Conservation (phyloP, 2,888 invertebrate genomes). For the Pseudanteris insignis region DNA sequence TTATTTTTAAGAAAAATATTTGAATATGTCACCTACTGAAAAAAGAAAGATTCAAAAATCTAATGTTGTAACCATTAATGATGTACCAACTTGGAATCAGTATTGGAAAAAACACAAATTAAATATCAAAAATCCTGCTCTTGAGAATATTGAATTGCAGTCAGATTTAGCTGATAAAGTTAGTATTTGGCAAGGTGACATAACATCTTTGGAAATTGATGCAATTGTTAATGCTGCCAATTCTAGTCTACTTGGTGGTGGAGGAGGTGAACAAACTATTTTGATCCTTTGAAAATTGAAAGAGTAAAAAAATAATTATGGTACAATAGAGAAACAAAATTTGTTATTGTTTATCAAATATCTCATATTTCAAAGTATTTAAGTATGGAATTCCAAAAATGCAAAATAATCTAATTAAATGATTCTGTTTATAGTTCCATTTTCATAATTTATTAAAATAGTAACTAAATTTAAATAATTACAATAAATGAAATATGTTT, state of each 20-base stretch:
- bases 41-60: constrained; percentile 69
- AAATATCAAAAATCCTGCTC: constrained; percentile 55
- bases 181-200: constrained; percentile 80
- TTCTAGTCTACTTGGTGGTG: constrained; percentile 77
- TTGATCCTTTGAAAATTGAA: too few relatives aligned
- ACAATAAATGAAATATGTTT: too few relatives aligned
- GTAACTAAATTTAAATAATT: too few relatives aligned
- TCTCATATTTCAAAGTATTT: too few relatives aligned
- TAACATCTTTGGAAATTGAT: constrained; percentile 85
- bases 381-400: too few relatives aligned
- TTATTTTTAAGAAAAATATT: constrained; percentile 63
- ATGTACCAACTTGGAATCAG: constrained; percentile 71
- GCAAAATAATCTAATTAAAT: too few relatives aligned
- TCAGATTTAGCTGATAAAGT: constrained; percentile 70
- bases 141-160: constrained; percentile 48
- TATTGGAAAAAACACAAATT: constrained; percentile 66
- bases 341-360: too few relatives aligned
- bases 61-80: constrained; percentile 63
- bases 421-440: too few relatives aligned
- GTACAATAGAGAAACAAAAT: too few relatives aligned
- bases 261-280: too few relatives aligned
- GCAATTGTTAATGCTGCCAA: constrained; percentile 94
- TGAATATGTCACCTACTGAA: constrained; percentile 68
- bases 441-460: too few relatives aligned
- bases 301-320: too few relatives aligned